phyloP scores from a whole-genome alignment of 1,140 invertebrate genomes.

The Drosophila kanapiae region DNA sequence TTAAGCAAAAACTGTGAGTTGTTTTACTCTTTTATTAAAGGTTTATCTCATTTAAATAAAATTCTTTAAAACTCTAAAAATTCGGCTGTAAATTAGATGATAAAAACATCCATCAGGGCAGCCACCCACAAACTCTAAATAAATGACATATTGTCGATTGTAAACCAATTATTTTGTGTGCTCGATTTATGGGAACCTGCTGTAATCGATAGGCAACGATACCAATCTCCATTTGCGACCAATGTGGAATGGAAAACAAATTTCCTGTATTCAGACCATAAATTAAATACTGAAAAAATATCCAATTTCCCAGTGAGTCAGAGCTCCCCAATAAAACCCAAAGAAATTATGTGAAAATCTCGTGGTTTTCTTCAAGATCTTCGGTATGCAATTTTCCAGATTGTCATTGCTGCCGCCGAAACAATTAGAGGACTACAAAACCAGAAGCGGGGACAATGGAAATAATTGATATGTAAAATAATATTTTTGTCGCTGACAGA shows the following conservation, averaged over 20 bases:
- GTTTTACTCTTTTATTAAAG: no score
- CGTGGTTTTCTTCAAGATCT: conserved; percentile 29
- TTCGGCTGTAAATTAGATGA: not conserved
- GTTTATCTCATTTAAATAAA: not conserved
- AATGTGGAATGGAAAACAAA: conserved; percentile 54
- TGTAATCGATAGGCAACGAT: conserved; percentile 50
- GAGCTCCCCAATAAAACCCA: conserved; percentile 15
- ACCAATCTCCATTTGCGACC: conserved; percentile 26
- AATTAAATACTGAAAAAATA: conserved; percentile 53
- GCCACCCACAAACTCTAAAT: conserved; percentile 5
- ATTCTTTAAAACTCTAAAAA: not conserved
- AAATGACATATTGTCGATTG: conserved; percentile 42
- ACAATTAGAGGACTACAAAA: conserved; percentile 16
- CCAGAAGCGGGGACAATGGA: conserved; percentile 53
- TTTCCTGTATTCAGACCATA: conserved; percentile 47
- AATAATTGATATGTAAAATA: conserved; percentile 85
- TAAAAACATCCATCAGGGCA: conserved; percentile 5
- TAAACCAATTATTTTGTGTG: conserved; percentile 44
- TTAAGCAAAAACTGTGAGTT: not conserved
- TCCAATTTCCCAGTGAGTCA: conserved; percentile 51
- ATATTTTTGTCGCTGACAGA: conserved; percentile 60
- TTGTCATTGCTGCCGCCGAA: conserved; percentile 30
- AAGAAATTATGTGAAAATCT: conserved; percentile 49
- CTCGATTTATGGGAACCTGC: conserved; percentile 31
- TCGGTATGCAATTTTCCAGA: conserved; percentile 59